phyloP scores from a whole-genome alignment of 2,888 invertebrate species.

The Clistopyga incitator region DNA sequence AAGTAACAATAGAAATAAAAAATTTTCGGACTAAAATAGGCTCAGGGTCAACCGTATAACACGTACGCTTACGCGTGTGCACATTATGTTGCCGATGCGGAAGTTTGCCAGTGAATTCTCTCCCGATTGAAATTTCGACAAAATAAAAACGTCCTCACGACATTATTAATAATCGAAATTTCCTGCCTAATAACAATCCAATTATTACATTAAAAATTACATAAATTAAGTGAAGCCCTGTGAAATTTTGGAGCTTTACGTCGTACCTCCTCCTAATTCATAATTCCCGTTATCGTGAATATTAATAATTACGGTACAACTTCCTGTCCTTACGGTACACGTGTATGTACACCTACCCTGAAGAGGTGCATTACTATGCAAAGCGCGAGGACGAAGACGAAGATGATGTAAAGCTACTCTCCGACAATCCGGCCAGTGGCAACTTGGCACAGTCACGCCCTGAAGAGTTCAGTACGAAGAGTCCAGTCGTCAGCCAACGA shows the following conservation, averaged over 20 bases:
- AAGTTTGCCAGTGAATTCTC: background rate
- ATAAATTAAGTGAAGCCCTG: no score
- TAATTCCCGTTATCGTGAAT: no score
- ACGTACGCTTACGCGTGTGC: background rate
- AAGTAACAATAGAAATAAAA: constrained; percentile 11
- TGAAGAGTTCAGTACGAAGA: background rate
- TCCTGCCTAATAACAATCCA: no score
- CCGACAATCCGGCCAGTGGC: background rate
- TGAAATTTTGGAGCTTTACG: no score
- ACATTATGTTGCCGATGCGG: background rate
- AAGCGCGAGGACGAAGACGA: background rate
- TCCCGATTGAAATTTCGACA: background rate
- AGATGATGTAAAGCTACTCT: background rate
- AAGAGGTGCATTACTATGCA: background rate
- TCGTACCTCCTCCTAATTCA: no score
- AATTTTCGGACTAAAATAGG: background rate
- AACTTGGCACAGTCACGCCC: background rate
- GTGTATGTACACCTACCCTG: background rate
- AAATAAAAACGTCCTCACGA: no score
- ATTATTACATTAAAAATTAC: no score
- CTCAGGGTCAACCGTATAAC: background rate
- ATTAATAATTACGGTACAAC: no score
- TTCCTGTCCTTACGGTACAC: no score
- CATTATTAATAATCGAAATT: no score
- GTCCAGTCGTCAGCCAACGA: background rate